Percentiles rank a stretch among this genome's conserved stretches.
Evolutionary conservation across 2,797 vertebrate species (phyloP).

Genomic region (Cichlasoma orientale): DNA sequence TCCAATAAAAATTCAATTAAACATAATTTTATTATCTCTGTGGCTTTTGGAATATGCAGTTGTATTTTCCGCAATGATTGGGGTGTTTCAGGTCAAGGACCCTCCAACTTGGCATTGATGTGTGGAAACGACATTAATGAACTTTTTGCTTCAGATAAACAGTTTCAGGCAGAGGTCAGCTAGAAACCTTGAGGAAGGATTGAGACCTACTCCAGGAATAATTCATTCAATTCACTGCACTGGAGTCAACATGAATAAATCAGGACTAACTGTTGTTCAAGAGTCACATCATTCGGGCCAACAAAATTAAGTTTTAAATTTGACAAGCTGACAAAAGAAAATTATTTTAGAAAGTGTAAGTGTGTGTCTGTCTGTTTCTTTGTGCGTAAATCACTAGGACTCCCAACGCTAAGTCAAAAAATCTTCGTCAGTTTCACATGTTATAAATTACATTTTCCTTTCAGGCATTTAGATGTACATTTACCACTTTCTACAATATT

Average conservation of each 20-base stretch:
- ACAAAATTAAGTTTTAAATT: slow-evolving; percentile 43
- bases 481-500: not conserved
- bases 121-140: slow-evolving; percentile 52
- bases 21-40: slow-evolving; percentile 40
- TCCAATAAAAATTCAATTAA: slow-evolving; percentile 53
- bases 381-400: not conserved
- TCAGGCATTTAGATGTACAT: not conserved
- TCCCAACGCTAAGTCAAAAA: not conserved
- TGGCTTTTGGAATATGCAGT: slow-evolving; percentile 41
- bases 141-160: slow-evolving; percentile 53
- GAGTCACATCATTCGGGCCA: slow-evolving; percentile 44
- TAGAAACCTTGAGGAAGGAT: slow-evolving; percentile 61
- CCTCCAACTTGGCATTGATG: slow-evolving; percentile 32
- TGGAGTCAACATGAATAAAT: slow-evolving; percentile 44
- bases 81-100: slow-evolving; percentile 63
- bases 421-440: not conserved
- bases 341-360: not conserved
- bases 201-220: slow-evolving; percentile 60
- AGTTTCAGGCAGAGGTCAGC: slow-evolving; percentile 33
- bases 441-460: not conserved
- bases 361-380: not conserved
- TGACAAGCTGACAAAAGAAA: slow-evolving; percentile 32
- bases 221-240: slow-evolving; percentile 49
- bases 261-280: slow-evolving; percentile 23
- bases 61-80: slow-evolving; percentile 48